Evolutionary conservation across 2,888 invertebrate genomes (phyloP).

Genomic region (Smittia aterrima): DNA sequence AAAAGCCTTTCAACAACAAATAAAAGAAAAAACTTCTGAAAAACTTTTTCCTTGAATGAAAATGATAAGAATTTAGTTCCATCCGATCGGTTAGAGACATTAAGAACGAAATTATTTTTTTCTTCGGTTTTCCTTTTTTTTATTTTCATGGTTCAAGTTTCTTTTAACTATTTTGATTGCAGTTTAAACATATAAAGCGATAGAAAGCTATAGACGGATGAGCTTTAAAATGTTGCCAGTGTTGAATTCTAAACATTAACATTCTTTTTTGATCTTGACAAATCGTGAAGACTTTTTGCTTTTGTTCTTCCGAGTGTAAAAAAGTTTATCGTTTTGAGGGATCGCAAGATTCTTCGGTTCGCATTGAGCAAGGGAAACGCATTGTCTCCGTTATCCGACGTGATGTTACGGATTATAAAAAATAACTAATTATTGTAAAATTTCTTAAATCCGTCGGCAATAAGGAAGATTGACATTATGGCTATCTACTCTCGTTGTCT

Average conservation of each 20-base stretch:
- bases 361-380: not conserved
- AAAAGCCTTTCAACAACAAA: no score
- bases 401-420: no score
- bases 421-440: no score
- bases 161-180: not conserved
- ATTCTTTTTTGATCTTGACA: no score
- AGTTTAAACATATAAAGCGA: not conserved
- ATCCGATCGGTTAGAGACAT: no score
- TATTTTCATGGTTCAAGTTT: not conserved
- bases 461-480: slow-evolving; percentile 40
- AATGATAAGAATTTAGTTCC: no score
- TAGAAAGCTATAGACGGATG: not conserved
- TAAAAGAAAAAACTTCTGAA: no score
- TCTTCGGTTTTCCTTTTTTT: not conserved
- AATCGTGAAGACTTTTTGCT: not conserved
- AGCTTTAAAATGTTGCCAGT: not conserved
- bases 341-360: not conserved
- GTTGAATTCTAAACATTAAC: no score
- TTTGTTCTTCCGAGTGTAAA: not conserved
- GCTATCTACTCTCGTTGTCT: slow-evolving; percentile 48
- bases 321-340: not conserved
- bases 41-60: no score
- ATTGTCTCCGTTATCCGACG: not conserved
- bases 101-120: not conserved
- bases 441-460: not conserved